Evolutionary conservation across 2,888 invertebrate genomes (phyloP).

Genomic region (Drosophila rubida): DNA sequence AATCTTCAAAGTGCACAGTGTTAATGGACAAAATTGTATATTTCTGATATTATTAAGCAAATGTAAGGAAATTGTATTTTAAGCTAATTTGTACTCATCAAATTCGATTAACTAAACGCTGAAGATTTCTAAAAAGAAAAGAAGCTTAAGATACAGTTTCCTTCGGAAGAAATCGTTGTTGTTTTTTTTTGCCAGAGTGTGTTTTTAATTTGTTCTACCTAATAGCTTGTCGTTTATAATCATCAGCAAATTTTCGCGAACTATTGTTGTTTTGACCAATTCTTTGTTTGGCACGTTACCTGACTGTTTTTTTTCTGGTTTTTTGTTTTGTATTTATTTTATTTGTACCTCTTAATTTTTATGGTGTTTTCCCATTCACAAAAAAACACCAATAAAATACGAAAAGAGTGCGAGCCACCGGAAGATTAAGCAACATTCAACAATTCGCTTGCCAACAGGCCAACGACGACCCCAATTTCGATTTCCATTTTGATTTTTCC

Average conservation of each 20-base stretch:
- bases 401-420: constrained; percentile 37
- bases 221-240: neutral
- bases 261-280: neutral
- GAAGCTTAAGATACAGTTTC: neutral
- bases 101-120: neutral
- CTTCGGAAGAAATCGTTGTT: too few species aligned
- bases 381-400: constrained; percentile 39
- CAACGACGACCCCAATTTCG: constrained; percentile 43
- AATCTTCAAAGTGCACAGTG: neutral
- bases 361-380: constrained; percentile 57
- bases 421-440: constrained; percentile 48
- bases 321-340: constrained; percentile 16
- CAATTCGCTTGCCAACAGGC: constrained; percentile 45
- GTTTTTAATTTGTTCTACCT: neutral
- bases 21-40: neutral
- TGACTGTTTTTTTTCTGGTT: constrained; percentile 12
- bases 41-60: too few species aligned
- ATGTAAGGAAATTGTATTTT: too few species aligned
- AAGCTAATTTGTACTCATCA: neutral
- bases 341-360: constrained; percentile 42
- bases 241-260: neutral
- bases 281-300: constrained; percentile 12
- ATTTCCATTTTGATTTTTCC: constrained; percentile 45
- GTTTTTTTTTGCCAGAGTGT: neutral
- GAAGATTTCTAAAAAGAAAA: neutral